Evolutionary conservation across 2,888 invertebrate genomes (phyloP).

Genomic region (Coecobrya sp.): DNA sequence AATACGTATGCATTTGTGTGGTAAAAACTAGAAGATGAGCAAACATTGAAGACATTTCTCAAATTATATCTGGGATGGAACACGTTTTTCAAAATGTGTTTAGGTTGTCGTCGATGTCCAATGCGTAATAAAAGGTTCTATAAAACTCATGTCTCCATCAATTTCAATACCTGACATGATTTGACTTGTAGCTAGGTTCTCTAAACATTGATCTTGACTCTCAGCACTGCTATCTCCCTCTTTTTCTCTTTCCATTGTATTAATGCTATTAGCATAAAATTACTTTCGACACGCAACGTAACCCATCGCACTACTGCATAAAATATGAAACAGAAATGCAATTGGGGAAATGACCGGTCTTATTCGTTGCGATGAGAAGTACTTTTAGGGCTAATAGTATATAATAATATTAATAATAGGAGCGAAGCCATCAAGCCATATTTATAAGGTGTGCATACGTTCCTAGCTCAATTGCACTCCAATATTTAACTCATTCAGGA

Average conservation of each 20-base stretch:
- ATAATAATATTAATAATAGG: background rate
- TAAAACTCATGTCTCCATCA: constrained; percentile 1
- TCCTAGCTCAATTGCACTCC: background rate
- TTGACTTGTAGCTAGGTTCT: constrained; percentile 7
- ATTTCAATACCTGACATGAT: background rate
- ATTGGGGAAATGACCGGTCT: constrained; percentile 51
- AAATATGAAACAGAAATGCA: constrained; percentile 34
- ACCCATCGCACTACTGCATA: background rate
- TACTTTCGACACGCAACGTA: constrained; percentile 77
- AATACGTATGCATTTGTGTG: no score
- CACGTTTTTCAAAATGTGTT: no score
- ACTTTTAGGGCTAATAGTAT: background rate
- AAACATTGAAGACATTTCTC: no score
- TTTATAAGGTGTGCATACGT: background rate
- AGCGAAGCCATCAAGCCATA: background rate
- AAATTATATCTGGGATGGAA: no score
- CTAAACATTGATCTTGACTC: constrained; percentile 72
- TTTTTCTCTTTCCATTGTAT: constrained; percentile 15
- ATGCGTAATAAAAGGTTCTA: background rate
- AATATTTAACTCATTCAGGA: background rate
- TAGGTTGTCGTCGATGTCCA: no score
- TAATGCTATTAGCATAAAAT: constrained; percentile 82
- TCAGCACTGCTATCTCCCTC: constrained; percentile 1
- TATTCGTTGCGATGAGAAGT: constrained; percentile 48
- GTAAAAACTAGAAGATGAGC: no score